These are phyloP conservation scores for Hemithea aestivaria DNA, from an alignment of 2,888 invertebrate species.

Conservation along the genomic window DNA sequence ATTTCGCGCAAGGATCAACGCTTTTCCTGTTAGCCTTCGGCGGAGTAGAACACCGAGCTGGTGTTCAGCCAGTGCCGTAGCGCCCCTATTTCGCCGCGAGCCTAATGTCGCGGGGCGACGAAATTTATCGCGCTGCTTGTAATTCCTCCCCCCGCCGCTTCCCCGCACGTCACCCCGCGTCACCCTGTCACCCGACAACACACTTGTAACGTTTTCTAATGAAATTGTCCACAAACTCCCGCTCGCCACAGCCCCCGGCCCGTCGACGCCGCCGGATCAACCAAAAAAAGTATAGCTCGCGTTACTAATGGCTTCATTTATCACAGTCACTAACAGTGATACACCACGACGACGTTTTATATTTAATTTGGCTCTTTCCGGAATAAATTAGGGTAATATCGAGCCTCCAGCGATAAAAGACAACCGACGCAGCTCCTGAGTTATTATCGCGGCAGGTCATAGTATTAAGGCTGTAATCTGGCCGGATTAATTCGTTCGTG, in stretches of 20 bases:
- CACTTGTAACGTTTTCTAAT: conserved; percentile 78
- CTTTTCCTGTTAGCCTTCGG: conserved; percentile 35
- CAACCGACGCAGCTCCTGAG: conserved; percentile 57
- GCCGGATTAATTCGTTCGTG: conserved; percentile 69
- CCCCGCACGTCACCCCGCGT: conserved; percentile 49
- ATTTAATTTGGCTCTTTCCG: conserved; percentile 75
- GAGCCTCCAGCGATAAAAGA: conserved; percentile 67
- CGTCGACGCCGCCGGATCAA: conserved; percentile 73
- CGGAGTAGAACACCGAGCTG: conserved; percentile 31
- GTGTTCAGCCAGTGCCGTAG: conserved; percentile 35
- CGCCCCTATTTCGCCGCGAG: conserved; percentile 58
- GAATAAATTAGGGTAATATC: conserved; percentile 76
- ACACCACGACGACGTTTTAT: conserved; percentile 78
- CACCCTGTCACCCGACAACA: conserved; percentile 69
- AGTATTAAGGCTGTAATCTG: conserved; percentile 64
- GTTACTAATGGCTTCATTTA: conserved; percentile 79
- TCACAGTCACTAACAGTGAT: conserved; percentile 79
- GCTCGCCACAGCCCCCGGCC: conserved; percentile 66
- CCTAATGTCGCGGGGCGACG: conserved; percentile 68
- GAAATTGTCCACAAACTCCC: conserved; percentile 77
- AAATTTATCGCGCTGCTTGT: conserved; percentile 77
- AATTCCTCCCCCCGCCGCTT: conserved; percentile 63
- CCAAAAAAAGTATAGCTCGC: conserved; percentile 78
- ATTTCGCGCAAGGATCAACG: conserved; percentile 67
- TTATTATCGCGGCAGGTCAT: conserved; percentile 68